These are phyloP conservation scores for Oreochromis grahami DNA, from an alignment of 2,797 vertebrate genomes.

Conservation along the genomic window DNA sequence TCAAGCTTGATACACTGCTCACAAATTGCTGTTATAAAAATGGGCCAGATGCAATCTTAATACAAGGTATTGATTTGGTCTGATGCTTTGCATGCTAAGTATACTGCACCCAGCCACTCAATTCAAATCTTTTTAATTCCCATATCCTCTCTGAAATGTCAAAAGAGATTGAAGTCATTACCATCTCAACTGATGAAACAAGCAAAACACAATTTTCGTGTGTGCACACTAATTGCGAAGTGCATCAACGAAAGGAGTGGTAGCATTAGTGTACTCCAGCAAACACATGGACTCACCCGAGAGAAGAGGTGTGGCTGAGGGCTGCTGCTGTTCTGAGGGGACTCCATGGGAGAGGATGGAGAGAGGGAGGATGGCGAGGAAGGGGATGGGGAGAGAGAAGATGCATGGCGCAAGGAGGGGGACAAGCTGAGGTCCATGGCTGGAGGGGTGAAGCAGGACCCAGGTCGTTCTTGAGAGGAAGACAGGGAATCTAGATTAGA, in stretches of 20 bases:
- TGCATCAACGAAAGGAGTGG: neutral
- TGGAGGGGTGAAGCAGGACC: conserved; percentile 77
- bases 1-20: neutral
- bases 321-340: conserved; percentile 68
- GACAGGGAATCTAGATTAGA: conserved; percentile 69
- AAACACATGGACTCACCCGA: conserved; percentile 71
- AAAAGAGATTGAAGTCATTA: neutral
- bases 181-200: neutral
- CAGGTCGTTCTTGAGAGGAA: conserved; percentile 75
- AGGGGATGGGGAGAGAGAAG: conserved; percentile 70
- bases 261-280: neutral
- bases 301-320: conserved; percentile 70
- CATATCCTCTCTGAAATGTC: neutral
- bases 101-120: neutral
- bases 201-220: neutral
- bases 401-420: conserved; percentile 77
- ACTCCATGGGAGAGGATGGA: conserved; percentile 71
- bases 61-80: neutral
- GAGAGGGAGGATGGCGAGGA: conserved; percentile 75
- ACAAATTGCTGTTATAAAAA: neutral
- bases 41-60: neutral
- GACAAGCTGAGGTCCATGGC: conserved; percentile 89
- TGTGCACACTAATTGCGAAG: neutral
- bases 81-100: neutral
- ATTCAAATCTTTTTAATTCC: neutral